phyloP scores from a whole-genome alignment of 2,113 vertebrate species.

The Scomber japonicus region DNA sequence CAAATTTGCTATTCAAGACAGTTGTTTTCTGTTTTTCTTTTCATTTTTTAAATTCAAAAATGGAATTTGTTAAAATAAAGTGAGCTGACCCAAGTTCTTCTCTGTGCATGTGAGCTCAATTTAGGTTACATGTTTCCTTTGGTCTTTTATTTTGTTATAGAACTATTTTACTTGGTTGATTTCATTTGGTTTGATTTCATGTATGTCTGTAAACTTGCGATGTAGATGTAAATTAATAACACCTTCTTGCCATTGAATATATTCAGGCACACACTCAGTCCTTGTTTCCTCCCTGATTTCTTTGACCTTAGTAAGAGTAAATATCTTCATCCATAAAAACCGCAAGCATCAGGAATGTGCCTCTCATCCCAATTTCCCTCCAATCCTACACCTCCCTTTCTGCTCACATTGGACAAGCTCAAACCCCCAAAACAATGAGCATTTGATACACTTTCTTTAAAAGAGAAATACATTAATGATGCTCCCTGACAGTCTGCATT shows the following conservation, averaged over 20 bases:
- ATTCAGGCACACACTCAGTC: conserved; percentile 9
- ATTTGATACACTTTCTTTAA: conserved; percentile 82
- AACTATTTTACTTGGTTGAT: background rate
- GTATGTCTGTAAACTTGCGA: background rate
- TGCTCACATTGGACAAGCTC: conserved; percentile 52
- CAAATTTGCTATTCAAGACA: conserved; percentile 13
- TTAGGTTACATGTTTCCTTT: background rate
- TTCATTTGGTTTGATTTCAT: background rate
- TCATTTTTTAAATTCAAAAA: background rate
- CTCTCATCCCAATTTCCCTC: conserved; percentile 15
- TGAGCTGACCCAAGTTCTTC: background rate
- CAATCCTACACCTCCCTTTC: conserved; percentile 13
- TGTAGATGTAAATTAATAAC: background rate
- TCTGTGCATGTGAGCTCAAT: background rate
- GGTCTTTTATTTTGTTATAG: background rate
- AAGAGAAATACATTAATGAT: conserved; percentile 84
- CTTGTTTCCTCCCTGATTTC: conserved; percentile 22
- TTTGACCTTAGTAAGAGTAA: conserved; percentile 45
- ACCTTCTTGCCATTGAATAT: conserved; percentile 9
- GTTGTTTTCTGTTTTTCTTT: background rate
- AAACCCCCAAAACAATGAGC: conserved; percentile 76
- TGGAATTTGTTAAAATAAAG: conserved; percentile 7
- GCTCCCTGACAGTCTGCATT: conserved; percentile 89
- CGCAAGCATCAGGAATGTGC: conserved; percentile 18
- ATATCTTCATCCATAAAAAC: conserved; percentile 47